Base-by-base conservation (phyloP, 2,113 vertebrate genomes). In the Anarhynchus alexandrinus region DNA sequence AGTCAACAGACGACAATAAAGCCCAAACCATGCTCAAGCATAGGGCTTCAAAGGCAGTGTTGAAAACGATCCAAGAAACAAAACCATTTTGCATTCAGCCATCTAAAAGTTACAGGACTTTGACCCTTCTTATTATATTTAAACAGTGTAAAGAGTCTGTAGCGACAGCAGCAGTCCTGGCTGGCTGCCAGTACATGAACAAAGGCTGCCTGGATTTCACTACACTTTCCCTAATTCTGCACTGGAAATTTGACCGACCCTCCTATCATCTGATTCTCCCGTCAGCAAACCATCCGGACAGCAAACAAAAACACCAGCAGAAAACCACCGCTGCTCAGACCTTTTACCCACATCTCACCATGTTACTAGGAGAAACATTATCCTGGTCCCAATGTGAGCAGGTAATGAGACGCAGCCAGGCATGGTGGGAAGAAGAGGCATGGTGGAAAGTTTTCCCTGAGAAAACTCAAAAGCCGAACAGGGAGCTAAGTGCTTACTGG, bases 41-140 rank as follows among this genome's bases (percentile, higher is more conserved):
- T 54, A 86, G 27, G 82, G 89, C 36, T 94, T 96, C 93, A 96
- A 95, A 96, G 82, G 82, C 51, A 62, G 5, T 51, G 70, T 34
- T 97, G 97, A 97, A 94, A 93, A 73, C 0, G 10, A 84, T 95
- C 95, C 97, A 97, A 91, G 82, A 91, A 96, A 45, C 8, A 40
- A 81, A 96, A 81, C 49, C 93, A 97, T 94, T 96, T 89, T 95
- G 72, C 78, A 91, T 83, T 85, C 89, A 70, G 80, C 73, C 80
- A 82, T 95, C 67, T 64, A 51, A 22, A 88, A 93, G 88, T 58
- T 77, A 93, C 25, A 59, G 96, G 95, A 97, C 95, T 98, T 96
- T 89, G 95, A 95, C 92, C 96, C 52, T 86, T 80, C 74, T 94
- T 2, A 3, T 13, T 54, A 9, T 78, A 65, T 81, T 93, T 93